Base-by-base conservation (phyloP, 2,797 vertebrate species). In the Apogon hyalosoma region DNA sequence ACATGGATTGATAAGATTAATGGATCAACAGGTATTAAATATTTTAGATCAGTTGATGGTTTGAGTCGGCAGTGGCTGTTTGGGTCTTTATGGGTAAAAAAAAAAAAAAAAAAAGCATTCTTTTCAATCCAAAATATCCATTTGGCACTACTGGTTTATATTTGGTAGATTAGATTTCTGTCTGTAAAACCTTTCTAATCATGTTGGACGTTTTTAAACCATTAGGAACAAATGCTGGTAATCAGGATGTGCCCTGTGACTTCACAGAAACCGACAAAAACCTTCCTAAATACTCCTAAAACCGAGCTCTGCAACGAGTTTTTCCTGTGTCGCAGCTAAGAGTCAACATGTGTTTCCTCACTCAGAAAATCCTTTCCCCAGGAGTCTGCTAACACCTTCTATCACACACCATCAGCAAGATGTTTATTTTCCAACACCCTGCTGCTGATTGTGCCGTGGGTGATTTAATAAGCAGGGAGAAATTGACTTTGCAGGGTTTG, bases 381-480 rank as follows among this genome's bases (percentile, higher is more conserved):
- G 69, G 57, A 82, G 57, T 28, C 70, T 18, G 57, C 80, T 64
- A 71, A 85, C 84, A 71, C 73, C 68, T 53, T 79, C 85, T 47
- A 84, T 82, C 82, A 69, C 80, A 73, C 65, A 21, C 65, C 82
- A 82, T 85, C 84, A 88, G 81, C 79, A 33, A 85, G 83, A 78
- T 77, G 78, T 85, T 83, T 86, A 77, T 86, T 87, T 88, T 78
- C 64, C 71, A 78, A 54, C 75, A 60, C 79, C 75, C 80, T 45
- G 69, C 73, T 77, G 86, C 76, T 87, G 83, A 90, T 85, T 89
- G 87, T 83, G 80, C 74, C 33, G 33, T 49, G 57, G 77, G 72
- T 77, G 88, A 90, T 91, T 90, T 90, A 84, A 88, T 88, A 83
- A 90, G 85, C 63, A 28, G 72, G 68, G 63, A 86, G 75, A 86